phyloP scores from a whole-genome alignment of 2,113 vertebrate genomes.

The Geothlypis trichas region DNA sequence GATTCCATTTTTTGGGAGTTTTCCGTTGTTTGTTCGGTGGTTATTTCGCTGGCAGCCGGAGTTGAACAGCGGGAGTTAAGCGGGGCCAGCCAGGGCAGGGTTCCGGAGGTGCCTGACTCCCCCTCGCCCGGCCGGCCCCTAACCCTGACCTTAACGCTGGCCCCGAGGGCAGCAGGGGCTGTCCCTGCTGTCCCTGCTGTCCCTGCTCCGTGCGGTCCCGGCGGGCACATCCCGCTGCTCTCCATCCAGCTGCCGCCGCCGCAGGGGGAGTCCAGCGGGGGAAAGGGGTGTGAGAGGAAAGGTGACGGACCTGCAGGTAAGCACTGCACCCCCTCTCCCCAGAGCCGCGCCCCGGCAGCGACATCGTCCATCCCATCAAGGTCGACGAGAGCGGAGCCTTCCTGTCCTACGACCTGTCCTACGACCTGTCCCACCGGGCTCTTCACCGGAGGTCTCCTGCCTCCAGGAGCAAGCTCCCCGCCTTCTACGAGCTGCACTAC shows the following conservation, averaged over 20 bases:
- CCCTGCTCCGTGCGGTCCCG: not conserved
- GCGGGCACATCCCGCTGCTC: fast-evolving
- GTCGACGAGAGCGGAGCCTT: slow-evolving; percentile 87
- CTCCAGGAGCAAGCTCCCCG: not conserved
- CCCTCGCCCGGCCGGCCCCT: not conserved
- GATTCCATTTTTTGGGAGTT: fast-evolving
- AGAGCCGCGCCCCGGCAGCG: slow-evolving; percentile 26
- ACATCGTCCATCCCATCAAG: slow-evolving; percentile 87
- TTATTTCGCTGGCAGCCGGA: not conserved
- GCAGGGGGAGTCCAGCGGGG: not conserved
- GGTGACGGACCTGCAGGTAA: not conserved
- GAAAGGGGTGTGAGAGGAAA: not conserved
- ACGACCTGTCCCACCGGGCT: slow-evolving; percentile 81
- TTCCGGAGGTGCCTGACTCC: not conserved
- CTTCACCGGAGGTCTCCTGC: slow-evolving; percentile 79
- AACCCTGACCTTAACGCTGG: not conserved
- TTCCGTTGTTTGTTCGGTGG: not conserved
- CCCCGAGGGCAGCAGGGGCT: not conserved
- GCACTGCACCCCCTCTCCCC: fast-evolving
- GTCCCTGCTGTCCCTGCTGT: not conserved
- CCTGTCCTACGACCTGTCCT: slow-evolving; percentile 90
- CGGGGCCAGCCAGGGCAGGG: not conserved
- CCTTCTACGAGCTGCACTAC: slow-evolving; percentile 84
- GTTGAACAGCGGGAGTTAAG: not conserved
- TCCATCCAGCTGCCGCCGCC: too few relatives aligned